A percentile compares a stretch with the other conserved stretches of the same genome.
Conservation (phyloP, 2,797 vertebrate species). For the Chromobotia macracanthus region DNA sequence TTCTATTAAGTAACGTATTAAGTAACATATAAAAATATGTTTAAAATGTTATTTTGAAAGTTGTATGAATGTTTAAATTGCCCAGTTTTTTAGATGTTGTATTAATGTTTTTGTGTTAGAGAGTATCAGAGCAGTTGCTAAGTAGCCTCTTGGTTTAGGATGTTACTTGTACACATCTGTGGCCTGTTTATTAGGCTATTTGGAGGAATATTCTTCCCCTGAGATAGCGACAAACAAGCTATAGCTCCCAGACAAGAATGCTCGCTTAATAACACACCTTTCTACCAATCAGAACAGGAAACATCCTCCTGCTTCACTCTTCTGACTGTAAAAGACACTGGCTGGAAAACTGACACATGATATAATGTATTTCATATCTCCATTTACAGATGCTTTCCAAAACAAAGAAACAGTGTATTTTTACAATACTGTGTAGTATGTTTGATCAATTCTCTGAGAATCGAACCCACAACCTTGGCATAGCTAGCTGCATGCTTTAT, state of each 20-base stretch:
- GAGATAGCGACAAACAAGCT: background rate
- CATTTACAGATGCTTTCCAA: background rate
- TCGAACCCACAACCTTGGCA: background rate
- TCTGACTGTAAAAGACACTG: background rate
- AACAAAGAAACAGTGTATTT: too few species aligned
- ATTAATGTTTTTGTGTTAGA: conserved; percentile 4
- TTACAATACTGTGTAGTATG: too few species aligned
- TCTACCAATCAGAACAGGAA: background rate
- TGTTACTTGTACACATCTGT: background rate
- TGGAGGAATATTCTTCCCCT: background rate
- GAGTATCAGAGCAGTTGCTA: background rate
- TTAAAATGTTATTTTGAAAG: too few species aligned
- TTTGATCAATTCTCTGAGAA: background rate
- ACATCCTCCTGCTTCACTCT: background rate
- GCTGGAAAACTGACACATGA: background rate
- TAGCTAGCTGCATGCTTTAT: background rate
- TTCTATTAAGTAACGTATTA: too few species aligned
- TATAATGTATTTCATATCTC: background rate
- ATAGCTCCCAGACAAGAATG: background rate
- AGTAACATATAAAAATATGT: too few species aligned
- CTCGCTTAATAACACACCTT: background rate
- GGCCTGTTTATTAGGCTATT: conserved; percentile 5
- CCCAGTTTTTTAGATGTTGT: too few species aligned
- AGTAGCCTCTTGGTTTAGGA: background rate
- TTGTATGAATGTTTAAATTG: too few species aligned